Evolutionary conservation across 1,140 invertebrate genomes (phyloP).

Genomic region (Mactra quadrangularis): DNA sequence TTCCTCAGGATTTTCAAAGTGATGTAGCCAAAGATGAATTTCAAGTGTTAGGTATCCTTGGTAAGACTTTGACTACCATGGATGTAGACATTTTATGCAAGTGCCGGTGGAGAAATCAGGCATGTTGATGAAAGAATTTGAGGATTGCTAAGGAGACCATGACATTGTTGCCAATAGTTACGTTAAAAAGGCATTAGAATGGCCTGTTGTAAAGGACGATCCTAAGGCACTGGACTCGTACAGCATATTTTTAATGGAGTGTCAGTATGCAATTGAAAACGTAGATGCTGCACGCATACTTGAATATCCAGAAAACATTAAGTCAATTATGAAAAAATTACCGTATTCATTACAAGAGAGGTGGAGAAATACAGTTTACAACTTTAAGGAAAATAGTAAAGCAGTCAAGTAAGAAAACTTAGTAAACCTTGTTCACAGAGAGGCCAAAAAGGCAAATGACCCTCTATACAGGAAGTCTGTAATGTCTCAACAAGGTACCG

Average conservation of each 20-base stretch:
- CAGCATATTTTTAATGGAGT: slow-evolving; percentile 22
- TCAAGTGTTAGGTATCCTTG: slow-evolving; percentile 5
- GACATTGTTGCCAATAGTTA: slow-evolving; percentile 52
- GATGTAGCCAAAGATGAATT: slow-evolving; percentile 3
- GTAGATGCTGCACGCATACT: slow-evolving; percentile 14
- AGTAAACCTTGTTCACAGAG: background rate
- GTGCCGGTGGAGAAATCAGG: background rate
- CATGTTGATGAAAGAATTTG: slow-evolving; percentile 27
- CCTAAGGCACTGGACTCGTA: slow-evolving; percentile 1
- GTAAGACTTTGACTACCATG: slow-evolving; percentile 3
- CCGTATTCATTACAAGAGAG: slow-evolving; percentile 33
- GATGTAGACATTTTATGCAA: slow-evolving; percentile 1
- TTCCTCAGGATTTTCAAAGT: slow-evolving; percentile 4
- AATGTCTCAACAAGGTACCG: no score
- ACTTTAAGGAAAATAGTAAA: slow-evolving; percentile 15
- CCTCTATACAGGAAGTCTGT: background rate
- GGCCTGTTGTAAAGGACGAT: slow-evolving; percentile 55
- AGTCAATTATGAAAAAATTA: slow-evolving; percentile 24
- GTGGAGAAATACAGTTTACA: slow-evolving; percentile 39
- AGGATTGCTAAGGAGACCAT: slow-evolving; percentile 54
- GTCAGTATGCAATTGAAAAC: slow-evolving; percentile 28
- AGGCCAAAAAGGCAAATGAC: slow-evolving; percentile 33
- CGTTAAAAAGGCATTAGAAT: slow-evolving; percentile 58
- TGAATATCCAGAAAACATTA: slow-evolving; percentile 3
- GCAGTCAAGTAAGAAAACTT: background rate